Percentiles rank a stretch among this genome's conserved stretches.
These are phyloP conservation scores for Capitulum mitella DNA, from an alignment of 2,888 invertebrate genomes.

Conservation along the genomic window DNA sequence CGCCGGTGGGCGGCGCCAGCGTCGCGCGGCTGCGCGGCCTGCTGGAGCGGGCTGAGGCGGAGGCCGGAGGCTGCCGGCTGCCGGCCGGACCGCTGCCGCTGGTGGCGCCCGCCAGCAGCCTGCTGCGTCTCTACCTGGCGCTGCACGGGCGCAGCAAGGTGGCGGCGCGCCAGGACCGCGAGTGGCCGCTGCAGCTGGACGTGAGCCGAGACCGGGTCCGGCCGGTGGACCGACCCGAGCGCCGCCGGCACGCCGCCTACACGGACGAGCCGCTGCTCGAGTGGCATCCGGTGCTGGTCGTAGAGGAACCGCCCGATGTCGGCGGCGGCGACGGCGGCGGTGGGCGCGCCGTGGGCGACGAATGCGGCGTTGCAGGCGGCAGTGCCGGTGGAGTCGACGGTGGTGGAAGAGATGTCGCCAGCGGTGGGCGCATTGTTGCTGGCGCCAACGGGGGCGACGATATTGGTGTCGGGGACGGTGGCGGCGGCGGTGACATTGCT, in stretches of 20 bases:
- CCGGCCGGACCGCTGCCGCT: background rate
- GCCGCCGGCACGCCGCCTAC: background rate
- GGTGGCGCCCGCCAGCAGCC: background rate
- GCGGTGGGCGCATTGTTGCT: too few relatives aligned
- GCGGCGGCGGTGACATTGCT: too few relatives aligned
- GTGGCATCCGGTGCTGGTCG: conserved; percentile 3
- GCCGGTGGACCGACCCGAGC: background rate
- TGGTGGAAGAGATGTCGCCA: too few relatives aligned
- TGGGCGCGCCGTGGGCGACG: too few relatives aligned
- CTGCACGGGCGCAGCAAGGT: background rate
- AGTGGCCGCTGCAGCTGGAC: background rate
- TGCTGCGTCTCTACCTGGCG: background rate
- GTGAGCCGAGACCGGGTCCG: background rate
- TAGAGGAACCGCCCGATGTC: background rate
- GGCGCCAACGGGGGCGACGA: too few relatives aligned
- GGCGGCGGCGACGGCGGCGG: background rate
- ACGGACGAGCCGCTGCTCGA: background rate
- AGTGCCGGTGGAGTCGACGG: too few relatives aligned
- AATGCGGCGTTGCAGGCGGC: too few relatives aligned
- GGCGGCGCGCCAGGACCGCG: background rate
- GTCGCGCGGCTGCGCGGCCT: background rate
- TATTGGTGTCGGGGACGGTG: too few relatives aligned
- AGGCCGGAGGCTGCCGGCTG: background rate
- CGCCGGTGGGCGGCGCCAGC: background rate
- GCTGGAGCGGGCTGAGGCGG: background rate